Evolutionary conservation across 2,888 invertebrate species (phyloP).

Genomic region (Erebia ligea): DNA sequence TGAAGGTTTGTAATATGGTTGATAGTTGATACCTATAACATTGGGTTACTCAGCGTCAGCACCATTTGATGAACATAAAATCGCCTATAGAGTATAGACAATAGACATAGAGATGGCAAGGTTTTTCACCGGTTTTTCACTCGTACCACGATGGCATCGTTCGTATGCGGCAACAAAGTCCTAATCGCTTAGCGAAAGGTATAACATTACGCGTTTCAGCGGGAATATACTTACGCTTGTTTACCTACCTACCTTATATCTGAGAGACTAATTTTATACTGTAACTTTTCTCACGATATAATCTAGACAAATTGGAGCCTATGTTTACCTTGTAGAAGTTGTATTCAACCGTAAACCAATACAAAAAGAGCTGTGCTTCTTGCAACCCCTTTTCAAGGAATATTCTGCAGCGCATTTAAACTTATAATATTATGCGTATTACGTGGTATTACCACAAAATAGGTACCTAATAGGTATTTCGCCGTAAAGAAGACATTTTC

Average conservation of each 20-base stretch:
- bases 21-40: neutral
- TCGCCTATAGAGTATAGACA: too few relatives aligned
- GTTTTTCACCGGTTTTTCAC: neutral
- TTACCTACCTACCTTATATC: too few relatives aligned
- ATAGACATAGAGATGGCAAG: too few relatives aligned
- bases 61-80: neutral
- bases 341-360: conserved; percentile 1
- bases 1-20: neutral
- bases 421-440: neutral
- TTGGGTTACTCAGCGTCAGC: neutral
- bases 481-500: neutral
- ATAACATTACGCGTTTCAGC: too few relatives aligned
- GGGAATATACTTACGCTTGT: too few relatives aligned
- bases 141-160: neutral
- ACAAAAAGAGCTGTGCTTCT: neutral
- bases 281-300: too few relatives aligned
- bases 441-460: neutral
- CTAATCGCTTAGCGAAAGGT: too few relatives aligned
- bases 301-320: too few relatives aligned
- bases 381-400: conserved; percentile 7
- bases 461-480: neutral
- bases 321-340: neutral
- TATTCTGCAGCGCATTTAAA: conserved; percentile 5
- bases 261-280: too few relatives aligned
- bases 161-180: too few relatives aligned